Evolutionary conservation across 2,113 vertebrate species (phyloP).

Genomic region (Trinectes maculatus): DNA sequence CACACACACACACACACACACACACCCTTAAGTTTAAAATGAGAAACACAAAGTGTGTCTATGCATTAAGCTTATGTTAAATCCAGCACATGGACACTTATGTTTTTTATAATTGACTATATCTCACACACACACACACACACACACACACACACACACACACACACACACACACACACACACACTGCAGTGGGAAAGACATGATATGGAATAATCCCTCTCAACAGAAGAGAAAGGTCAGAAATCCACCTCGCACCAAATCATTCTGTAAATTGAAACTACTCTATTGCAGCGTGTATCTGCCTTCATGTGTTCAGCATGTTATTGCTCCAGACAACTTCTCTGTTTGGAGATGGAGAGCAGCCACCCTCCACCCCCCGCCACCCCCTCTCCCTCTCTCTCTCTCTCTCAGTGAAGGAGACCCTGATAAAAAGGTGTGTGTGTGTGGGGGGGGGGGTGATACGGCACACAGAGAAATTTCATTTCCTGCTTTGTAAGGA

Average conservation of each 20-base stretch:
- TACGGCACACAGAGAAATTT: slow-evolving; percentile 83
- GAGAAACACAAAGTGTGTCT: too few species aligned
- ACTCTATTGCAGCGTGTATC: slow-evolving; percentile 70
- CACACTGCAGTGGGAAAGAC: slow-evolving; percentile 28
- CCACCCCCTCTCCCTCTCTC: slow-evolving; percentile 48
- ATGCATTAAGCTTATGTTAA: too few species aligned
- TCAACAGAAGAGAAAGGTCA: slow-evolving; percentile 39
- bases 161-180: slow-evolving; percentile 20
- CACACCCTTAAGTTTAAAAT: too few species aligned
- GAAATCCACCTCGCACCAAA: slow-evolving; percentile 50
- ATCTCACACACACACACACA: slow-evolving; percentile 10
- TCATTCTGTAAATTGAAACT: slow-evolving; percentile 80
- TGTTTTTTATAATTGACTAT: slow-evolving; percentile 22
- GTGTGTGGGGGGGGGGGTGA: slow-evolving; percentile 37
- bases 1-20: too few species aligned
- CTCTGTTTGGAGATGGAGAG: slow-evolving; percentile 64
- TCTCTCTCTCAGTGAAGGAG: slow-evolving; percentile 56
- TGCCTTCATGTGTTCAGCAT: slow-evolving; percentile 56
- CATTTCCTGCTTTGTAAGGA: slow-evolving; percentile 95
- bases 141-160: slow-evolving; percentile 23
- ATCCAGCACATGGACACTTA: background rate
- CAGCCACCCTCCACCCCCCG: slow-evolving; percentile 50
- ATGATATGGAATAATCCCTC: slow-evolving; percentile 56
- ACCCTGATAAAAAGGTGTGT: slow-evolving; percentile 83
- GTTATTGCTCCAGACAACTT: slow-evolving; percentile 72